Conservation (phyloP, 2,113 vertebrate genomes). For the Hystrix brachyura region DNA sequence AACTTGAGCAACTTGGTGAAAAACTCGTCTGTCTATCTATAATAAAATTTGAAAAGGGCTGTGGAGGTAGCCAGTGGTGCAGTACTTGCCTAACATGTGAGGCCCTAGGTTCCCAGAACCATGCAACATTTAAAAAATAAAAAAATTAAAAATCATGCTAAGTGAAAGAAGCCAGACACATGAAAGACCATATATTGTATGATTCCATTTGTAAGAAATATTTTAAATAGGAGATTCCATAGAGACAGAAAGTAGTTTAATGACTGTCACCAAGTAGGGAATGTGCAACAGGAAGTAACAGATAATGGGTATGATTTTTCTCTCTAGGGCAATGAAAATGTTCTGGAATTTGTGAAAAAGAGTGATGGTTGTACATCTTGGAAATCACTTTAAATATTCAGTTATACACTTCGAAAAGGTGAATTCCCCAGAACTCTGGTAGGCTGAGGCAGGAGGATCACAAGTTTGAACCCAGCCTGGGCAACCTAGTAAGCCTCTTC, state of each 20-base stretch:
- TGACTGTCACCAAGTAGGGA: not conserved
- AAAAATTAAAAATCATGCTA: not conserved
- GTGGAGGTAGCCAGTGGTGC: not conserved
- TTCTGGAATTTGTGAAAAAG: not conserved
- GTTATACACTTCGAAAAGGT: not conserved
- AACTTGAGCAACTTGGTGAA: too few relatives aligned
- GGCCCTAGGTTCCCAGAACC: not conserved
- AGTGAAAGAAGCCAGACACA: constrained; percentile 8
- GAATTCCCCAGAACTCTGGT: not conserved
- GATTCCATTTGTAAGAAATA: constrained; percentile 15
- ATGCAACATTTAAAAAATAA: not conserved
- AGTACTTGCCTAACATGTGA: too few relatives aligned
- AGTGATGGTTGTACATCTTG: not conserved
- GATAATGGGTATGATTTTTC: not conserved
- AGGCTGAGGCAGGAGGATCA: not conserved
- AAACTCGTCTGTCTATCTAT: too few relatives aligned
- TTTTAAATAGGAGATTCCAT: not conserved
- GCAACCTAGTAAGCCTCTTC: not conserved
- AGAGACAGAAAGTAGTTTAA: not conserved
- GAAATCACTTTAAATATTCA: not conserved
- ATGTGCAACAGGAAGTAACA: not conserved
- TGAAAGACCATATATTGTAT: not conserved
- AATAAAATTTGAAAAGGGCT: not conserved
- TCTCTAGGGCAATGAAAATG: not conserved
- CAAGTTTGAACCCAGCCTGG: not conserved